phyloP scores from a whole-genome alignment of 2,888 invertebrate genomes.

The Chrysolina americana region DNA sequence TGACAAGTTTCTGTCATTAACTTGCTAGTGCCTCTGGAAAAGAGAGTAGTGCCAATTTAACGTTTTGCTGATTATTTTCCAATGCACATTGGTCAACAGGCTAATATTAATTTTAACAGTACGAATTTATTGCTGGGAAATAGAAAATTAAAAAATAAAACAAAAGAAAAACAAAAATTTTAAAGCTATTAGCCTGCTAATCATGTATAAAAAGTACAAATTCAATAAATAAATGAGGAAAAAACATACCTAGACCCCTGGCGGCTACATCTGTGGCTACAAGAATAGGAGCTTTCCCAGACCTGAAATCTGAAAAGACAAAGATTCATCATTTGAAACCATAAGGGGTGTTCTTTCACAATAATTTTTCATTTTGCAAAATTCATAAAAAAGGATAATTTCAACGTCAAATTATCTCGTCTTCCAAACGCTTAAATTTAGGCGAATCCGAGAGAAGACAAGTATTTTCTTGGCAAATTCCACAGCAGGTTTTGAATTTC shows the following conservation, averaged over 20 bases:
- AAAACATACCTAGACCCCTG: constrained; percentile 87
- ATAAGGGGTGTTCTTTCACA: too few species aligned
- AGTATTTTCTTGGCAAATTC: too few species aligned
- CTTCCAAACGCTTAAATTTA: too few species aligned
- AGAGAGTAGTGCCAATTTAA: constrained; percentile 69
- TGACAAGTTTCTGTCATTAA: constrained; percentile 66
- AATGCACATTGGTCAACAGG: constrained; percentile 65
- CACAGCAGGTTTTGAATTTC: too few species aligned
- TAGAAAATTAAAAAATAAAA: constrained; percentile 49
- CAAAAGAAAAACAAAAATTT: constrained; percentile 52
- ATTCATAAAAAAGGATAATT: too few species aligned
- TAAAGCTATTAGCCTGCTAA: constrained; percentile 63
- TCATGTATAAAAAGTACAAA: constrained; percentile 48
- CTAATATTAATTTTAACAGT: constrained; percentile 56
- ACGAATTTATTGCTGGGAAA: constrained; percentile 34
- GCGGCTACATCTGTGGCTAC: constrained; percentile 97
- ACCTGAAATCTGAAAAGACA: constrained; percentile 81
- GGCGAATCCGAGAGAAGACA: too few species aligned
- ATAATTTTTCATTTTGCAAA: too few species aligned
- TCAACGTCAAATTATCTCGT: too few species aligned
- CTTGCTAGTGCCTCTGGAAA: constrained; percentile 70
- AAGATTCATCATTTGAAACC: too few species aligned
- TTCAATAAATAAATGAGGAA: background rate
- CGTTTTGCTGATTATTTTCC: constrained; percentile 52
- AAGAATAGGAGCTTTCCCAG: constrained; percentile 88